Conservation (phyloP, 2,113 vertebrate species). For the Callionymus lyra region DNA sequence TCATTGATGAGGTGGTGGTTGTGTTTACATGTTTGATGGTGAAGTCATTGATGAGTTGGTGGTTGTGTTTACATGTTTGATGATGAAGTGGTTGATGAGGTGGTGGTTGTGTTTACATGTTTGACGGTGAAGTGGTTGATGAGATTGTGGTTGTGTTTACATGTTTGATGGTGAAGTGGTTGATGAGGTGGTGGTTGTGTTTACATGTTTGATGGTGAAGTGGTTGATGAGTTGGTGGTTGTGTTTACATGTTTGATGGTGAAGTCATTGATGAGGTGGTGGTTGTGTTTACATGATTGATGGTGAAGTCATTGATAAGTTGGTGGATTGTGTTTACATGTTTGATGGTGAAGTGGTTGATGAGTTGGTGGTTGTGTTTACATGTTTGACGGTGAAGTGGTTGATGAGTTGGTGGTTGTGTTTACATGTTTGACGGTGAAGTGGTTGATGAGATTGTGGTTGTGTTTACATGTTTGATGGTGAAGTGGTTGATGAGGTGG, state of each 20-base stretch:
- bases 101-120: conserved; percentile 98
- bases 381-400: conserved; percentile 99
- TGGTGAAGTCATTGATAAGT: conserved; percentile 99
- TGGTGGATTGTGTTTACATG: conserved; percentile 99
- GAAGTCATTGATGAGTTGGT: conserved; percentile 99
- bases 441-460: conserved; percentile 99
- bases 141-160: conserved; percentile 97
- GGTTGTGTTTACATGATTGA: conserved; percentile 98
- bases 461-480: conserved; percentile 98
- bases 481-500: conserved; percentile 99
- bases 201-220: conserved; percentile 99
- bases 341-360: conserved; percentile 99
- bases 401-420: conserved; percentile 99
- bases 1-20: conserved; percentile 99
- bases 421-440: conserved; percentile 98
- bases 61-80: conserved; percentile 98
- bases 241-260: conserved; percentile 98
- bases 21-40: conserved; percentile 98
- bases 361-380: conserved; percentile 97
- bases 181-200: conserved; percentile 99
- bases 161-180: conserved; percentile 99
- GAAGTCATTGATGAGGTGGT: conserved; percentile 99
- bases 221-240: conserved; percentile 99
- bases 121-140: conserved; percentile 99
- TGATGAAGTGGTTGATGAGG: conserved; percentile 99